Evolutionary conservation across 1,140 invertebrate genomes (phyloP).

Genomic region (Nilaparvata lugens): DNA sequence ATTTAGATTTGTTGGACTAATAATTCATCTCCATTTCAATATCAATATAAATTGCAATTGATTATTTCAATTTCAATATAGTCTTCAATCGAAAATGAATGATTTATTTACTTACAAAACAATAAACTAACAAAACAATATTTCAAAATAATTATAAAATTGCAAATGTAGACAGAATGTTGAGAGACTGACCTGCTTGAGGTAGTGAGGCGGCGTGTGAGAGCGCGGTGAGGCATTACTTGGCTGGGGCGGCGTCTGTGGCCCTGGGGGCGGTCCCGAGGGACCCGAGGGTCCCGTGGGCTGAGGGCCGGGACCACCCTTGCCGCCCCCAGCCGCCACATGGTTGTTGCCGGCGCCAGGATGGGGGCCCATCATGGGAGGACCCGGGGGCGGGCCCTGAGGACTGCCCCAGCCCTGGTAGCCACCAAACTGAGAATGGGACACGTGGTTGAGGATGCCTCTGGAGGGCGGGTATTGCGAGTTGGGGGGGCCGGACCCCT

Average conservation of each 20-base stretch:
- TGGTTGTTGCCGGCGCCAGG: slow-evolving; percentile 16
- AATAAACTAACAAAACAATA: no score
- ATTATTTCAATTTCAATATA: no score
- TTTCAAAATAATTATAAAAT: no score
- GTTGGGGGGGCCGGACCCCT: slow-evolving; percentile 30
- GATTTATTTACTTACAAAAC: no score
- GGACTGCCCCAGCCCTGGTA: slow-evolving; percentile 28
- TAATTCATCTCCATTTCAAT: no score
- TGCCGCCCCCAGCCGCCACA: slow-evolving; percentile 15
- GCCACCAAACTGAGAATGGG: slow-evolving; percentile 40
- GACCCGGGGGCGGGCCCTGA: slow-evolving; percentile 24
- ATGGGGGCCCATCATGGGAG: slow-evolving; percentile 23
- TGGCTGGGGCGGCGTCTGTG: slow-evolving; percentile 17
- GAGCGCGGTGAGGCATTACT: slow-evolving; percentile 25
- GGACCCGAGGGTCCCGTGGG: slow-evolving; percentile 4
- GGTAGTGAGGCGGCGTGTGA: slow-evolving; percentile 39
- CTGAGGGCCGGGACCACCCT: slow-evolving; percentile 16
- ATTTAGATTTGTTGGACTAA: no score
- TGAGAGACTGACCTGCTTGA: slow-evolving; percentile 45
- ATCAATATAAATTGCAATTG: no score
- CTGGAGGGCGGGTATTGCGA: slow-evolving; percentile 40
- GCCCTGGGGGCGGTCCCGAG: slow-evolving; percentile 13
- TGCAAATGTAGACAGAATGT: no score
- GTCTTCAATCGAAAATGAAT: no score
- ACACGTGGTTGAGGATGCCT: slow-evolving; percentile 43